Evolutionary conservation across 2,797 vertebrate species (phyloP).

Genomic region (Melanotaenia boesemani): DNA sequence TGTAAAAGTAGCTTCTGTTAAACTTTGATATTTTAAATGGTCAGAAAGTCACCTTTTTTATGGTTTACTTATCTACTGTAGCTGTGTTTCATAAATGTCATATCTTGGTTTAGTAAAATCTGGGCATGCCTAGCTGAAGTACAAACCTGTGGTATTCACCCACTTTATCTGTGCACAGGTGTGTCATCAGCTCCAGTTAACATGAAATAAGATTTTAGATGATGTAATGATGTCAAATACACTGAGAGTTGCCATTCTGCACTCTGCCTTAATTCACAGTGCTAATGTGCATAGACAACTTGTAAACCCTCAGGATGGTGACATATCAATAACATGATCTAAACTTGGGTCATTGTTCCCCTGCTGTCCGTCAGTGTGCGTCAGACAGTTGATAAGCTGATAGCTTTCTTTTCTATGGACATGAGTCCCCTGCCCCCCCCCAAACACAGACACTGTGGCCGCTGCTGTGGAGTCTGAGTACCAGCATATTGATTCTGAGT

Average conservation of each 20-base stretch:
- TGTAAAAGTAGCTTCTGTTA: not conserved
- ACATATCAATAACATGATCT: constrained; percentile 64
- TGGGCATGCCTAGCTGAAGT: constrained; percentile 1
- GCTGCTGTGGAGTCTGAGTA: constrained; percentile 70
- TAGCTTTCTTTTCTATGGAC: constrained; percentile 34
- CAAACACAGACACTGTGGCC: constrained; percentile 50
- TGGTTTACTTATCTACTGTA: not conserved
- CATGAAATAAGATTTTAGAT: not conserved
- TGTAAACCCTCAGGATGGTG: constrained; percentile 42
- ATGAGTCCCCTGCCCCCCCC: not conserved
- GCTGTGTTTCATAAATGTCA: not conserved
- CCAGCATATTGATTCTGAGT: constrained; percentile 78
- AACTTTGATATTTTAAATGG: not conserved
- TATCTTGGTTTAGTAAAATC: not conserved
- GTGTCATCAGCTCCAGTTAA: not conserved
- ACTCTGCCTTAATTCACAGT: not conserved
- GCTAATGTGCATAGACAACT: not conserved
- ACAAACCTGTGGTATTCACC: not conserved
- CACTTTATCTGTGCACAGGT: not conserved
- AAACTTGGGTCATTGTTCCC: constrained; percentile 67
- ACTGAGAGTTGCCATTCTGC: not conserved
- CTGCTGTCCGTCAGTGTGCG: constrained; percentile 35
- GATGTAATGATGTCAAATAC: not conserved
- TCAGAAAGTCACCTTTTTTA: not conserved
- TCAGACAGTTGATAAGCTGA: constrained; percentile 48